Evolutionary conservation across 2,113 vertebrate species (phyloP).

Genomic region (Alethe castanea): DNA sequence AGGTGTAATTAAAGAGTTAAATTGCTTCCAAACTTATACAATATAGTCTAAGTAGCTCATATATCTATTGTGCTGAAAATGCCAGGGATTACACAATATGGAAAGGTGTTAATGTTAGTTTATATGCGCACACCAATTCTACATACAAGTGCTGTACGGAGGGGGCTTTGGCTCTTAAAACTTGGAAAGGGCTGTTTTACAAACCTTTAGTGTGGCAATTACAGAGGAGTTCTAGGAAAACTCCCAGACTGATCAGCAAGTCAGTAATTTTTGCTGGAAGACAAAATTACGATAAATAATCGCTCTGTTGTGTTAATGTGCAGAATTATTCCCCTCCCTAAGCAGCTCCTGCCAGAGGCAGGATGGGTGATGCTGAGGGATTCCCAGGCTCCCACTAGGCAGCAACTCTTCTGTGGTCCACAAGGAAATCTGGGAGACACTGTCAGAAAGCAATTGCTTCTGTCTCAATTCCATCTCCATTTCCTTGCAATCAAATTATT

Average conservation of each 20-base stretch:
- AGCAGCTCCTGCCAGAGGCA: background rate
- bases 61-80: background rate
- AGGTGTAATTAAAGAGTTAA: background rate
- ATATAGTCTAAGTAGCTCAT: background rate
- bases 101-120: background rate
- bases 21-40: background rate
- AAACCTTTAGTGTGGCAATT: background rate
- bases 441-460: background rate
- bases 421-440: background rate
- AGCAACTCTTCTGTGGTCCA: background rate
- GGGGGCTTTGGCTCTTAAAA: background rate
- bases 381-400: background rate
- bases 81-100: background rate
- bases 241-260: background rate
- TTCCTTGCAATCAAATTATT: background rate
- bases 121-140: background rate
- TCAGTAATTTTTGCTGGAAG: background rate
- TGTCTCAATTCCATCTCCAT: background rate
- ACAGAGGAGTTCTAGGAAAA: background rate
- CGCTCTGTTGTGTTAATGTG: background rate
- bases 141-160: accelerated
- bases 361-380: background rate
- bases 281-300: background rate
- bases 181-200: background rate
- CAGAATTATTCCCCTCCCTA: background rate